phyloP scores from a whole-genome alignment of 2,113 vertebrate genomes.

The Chaetura pelagica region DNA sequence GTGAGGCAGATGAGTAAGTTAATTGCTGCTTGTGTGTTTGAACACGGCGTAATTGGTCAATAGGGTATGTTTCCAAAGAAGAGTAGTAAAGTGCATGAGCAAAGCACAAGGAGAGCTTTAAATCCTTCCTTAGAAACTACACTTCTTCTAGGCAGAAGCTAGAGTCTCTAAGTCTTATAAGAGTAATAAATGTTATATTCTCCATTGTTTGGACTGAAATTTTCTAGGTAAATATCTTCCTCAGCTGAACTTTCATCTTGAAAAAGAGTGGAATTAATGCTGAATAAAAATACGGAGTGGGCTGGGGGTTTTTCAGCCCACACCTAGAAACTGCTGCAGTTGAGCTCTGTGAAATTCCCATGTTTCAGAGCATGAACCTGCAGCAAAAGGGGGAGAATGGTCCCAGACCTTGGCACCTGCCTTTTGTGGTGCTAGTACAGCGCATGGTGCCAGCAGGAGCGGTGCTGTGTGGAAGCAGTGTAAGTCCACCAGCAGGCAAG shows the following conservation, averaged over 20 bases:
- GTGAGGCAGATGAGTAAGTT: conserved; percentile 34
- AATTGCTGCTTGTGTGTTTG: conserved; percentile 53
- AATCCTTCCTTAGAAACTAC: background rate
- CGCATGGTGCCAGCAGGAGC: rapidly evolving
- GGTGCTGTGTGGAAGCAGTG: background rate
- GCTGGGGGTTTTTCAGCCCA: background rate
- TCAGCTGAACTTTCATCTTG: background rate
- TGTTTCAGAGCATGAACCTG: background rate
- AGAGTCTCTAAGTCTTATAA: background rate
- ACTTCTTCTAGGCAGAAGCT: background rate
- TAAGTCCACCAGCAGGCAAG: background rate
- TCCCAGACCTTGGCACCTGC: background rate
- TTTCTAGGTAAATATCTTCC: background rate
- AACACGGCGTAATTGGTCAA: conserved; percentile 24
- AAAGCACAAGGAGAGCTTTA: conserved; percentile 25
- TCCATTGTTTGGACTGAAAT: conserved; percentile 12
- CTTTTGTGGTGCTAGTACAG: rapidly evolving
- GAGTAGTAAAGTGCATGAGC: background rate
- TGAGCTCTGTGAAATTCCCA: background rate
- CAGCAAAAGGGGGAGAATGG: background rate
- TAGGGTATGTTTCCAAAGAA: conserved; percentile 23
- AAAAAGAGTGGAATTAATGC: background rate
- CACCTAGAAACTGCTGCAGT: background rate
- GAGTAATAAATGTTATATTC: background rate
- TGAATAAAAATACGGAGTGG: background rate